Percentiles rank a stretch among this genome's conserved stretches.
These are phyloP conservation scores for Mastomys natalensis DNA, from an alignment of 2,113 vertebrate genomes.

Conservation along the genomic window DNA sequence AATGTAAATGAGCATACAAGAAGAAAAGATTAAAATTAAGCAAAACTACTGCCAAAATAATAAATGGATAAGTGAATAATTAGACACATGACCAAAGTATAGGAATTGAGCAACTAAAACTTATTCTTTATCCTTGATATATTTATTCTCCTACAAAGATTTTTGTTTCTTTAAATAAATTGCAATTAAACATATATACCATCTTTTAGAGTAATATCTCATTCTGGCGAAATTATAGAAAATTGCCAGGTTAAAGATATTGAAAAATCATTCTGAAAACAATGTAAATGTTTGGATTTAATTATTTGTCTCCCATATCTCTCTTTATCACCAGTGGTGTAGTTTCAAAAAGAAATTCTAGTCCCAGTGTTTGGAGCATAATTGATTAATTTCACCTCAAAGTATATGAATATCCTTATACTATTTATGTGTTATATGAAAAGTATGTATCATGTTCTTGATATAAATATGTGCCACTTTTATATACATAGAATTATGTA, in stretches of 20 bases:
- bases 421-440: not conserved
- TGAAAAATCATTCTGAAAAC: not conserved
- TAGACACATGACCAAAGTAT: not conserved
- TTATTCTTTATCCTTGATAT: not conserved
- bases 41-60: not conserved
- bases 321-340: not conserved
- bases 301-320: not conserved
- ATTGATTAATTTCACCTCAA: not conserved
- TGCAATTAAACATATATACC: not conserved
- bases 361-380: not conserved
- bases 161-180: slow-evolving; percentile 33
- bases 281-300: not conserved
- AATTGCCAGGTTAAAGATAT: not conserved
- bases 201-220: not conserved
- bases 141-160: not conserved
- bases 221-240: slow-evolving; percentile 1
- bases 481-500: slow-evolving; percentile 74
- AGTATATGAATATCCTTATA: not conserved
- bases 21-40: not conserved
- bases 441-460: not conserved
- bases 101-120: not conserved
- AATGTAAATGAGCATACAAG: not conserved
- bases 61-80: not conserved
- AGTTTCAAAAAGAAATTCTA: slow-evolving; percentile 33
- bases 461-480: not conserved